Conservation (phyloP, 2,113 vertebrate species). For the Thryonomys swinderianus region DNA sequence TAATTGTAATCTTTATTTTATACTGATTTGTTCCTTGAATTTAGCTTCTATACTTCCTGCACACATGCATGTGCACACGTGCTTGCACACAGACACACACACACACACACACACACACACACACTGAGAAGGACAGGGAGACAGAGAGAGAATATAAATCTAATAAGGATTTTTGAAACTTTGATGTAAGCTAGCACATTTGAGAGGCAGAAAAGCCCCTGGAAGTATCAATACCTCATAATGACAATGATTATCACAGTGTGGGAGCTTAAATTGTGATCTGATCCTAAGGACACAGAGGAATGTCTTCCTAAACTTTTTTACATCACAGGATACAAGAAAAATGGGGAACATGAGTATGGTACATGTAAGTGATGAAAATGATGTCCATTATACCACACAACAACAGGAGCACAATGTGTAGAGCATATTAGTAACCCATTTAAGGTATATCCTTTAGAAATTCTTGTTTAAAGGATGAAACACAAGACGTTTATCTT, state of each 20-base stretch:
- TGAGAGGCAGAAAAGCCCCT: background rate
- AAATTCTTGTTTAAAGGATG: background rate
- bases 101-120: background rate
- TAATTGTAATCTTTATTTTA: constrained; percentile 27
- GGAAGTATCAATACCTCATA: background rate
- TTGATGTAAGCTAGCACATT: background rate
- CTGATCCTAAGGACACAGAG: background rate
- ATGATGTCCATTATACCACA: background rate
- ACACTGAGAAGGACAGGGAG: background rate
- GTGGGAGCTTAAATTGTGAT: background rate
- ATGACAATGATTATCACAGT: background rate
- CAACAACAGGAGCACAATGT: background rate
- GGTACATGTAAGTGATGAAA: background rate
- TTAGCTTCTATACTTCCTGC: background rate
- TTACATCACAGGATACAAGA: background rate
- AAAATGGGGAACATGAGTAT: background rate
- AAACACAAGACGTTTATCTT: constrained; percentile 1
- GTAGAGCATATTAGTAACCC: background rate
- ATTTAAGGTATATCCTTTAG: background rate
- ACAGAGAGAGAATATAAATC: background rate
- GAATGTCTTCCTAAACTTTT: background rate
- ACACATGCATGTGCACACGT: background rate
- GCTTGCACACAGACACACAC: background rate
- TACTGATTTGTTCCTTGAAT: background rate
- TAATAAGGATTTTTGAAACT: constrained; percentile 4